Evolutionary conservation across 2,113 vertebrate genomes (phyloP).

Genomic region (Psittacula cyanocephala): DNA sequence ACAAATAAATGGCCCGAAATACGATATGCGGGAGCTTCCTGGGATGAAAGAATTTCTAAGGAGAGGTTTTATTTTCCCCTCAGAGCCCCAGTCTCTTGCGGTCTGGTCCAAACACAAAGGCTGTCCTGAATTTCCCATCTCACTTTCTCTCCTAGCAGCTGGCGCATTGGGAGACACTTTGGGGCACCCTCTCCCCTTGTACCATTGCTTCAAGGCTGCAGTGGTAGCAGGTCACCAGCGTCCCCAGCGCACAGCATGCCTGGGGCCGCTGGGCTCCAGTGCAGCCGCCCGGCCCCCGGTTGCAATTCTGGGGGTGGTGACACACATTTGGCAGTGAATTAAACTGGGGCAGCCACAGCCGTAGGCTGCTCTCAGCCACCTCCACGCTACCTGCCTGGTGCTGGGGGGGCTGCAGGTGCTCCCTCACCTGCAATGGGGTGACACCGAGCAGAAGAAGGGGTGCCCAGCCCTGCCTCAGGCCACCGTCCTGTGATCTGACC

Average conservation of each 20-base stretch:
- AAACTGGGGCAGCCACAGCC: conserved; percentile 40
- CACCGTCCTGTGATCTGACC: background rate
- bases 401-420: background rate
- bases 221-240: background rate
- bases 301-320: conserved; percentile 28
- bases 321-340: conserved; percentile 16
- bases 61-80: conserved; percentile 38
- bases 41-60: conserved; percentile 61
- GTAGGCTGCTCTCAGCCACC: background rate
- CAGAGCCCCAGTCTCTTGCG: background rate
- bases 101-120: conserved; percentile 38
- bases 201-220: fast-evolving
- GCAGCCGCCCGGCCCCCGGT: background rate
- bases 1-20: conserved; percentile 58
- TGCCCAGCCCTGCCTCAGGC: fast-evolving
- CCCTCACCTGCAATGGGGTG: background rate
- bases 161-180: background rate
- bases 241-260: background rate
- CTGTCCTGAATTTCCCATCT: conserved; percentile 43
- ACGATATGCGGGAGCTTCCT: conserved; percentile 14
- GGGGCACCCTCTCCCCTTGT: background rate
- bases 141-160: conserved; percentile 15
- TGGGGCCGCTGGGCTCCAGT: fast-evolving
- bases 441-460: background rate
- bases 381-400: background rate